A percentile compares a stretch with the other conserved stretches of the same genome.
These are phyloP conservation scores for Brachyptera putata DNA, from an alignment of 2,888 invertebrate genomes.

Conservation along the genomic window DNA sequence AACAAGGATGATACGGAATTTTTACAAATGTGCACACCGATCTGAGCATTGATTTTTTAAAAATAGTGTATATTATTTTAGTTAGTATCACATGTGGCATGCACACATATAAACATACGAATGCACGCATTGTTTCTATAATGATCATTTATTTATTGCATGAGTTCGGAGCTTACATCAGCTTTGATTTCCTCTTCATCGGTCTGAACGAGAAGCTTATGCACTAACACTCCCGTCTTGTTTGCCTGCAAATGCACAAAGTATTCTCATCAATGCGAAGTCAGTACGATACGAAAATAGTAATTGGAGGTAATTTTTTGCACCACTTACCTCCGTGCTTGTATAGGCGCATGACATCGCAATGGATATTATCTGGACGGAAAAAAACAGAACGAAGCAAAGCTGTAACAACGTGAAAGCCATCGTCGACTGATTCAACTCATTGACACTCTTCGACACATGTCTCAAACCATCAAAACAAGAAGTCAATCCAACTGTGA, in stretches of 20 bases:
- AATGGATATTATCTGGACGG: background rate
- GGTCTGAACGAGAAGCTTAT: constrained; percentile 12
- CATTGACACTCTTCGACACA: too few relatives aligned
- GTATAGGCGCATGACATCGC: background rate
- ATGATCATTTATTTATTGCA: too few relatives aligned
- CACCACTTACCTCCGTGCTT: background rate
- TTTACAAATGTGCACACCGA: too few relatives aligned
- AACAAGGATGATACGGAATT: too few relatives aligned
- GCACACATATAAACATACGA: too few relatives aligned
- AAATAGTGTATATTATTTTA: too few relatives aligned
- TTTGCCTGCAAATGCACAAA: constrained; percentile 18
- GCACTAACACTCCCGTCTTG: constrained; percentile 20
- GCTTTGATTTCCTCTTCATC: constrained; percentile 10
- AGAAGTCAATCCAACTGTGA: background rate
- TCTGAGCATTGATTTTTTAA: too few relatives aligned
- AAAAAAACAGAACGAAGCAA: background rate
- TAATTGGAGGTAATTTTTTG: background rate
- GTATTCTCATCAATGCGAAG: background rate
- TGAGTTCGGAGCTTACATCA: constrained; percentile 10
- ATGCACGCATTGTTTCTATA: too few relatives aligned
- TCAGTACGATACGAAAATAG: too few relatives aligned
- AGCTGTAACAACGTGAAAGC: background rate
- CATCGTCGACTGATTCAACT: background rate
- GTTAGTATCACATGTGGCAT: too few relatives aligned
- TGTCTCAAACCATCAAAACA: too few relatives aligned